These are phyloP conservation scores for Parasteatoda lunata DNA, from an alignment of 2,888 invertebrate species.

Conservation along the genomic window DNA sequence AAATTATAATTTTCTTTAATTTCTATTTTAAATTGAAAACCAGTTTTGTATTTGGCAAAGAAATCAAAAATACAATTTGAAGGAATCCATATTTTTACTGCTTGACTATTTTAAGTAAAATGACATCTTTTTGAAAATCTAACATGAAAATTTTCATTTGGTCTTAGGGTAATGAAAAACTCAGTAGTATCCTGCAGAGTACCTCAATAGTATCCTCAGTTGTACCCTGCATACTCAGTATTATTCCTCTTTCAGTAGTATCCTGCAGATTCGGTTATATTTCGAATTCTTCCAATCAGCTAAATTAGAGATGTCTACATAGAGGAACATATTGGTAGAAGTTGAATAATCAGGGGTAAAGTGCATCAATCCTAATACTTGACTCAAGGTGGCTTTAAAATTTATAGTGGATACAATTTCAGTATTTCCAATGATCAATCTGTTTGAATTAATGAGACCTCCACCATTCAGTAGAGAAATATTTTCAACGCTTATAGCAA, in stretches of 20 bases:
- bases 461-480: not conserved
- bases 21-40: too few species aligned
- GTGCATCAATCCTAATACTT: not conserved
- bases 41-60: too few species aligned
- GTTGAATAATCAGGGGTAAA: not conserved
- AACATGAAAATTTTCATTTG: too few species aligned
- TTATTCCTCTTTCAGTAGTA: not conserved
- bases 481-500: not conserved
- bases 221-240: too few species aligned
- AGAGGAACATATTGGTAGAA: not conserved
- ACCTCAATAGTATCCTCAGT: too few species aligned
- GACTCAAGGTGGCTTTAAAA: not conserved
- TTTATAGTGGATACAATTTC: not conserved
- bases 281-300: not conserved
- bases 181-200: too few species aligned
- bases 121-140: too few species aligned
- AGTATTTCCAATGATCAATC: not conserved
- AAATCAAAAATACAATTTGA: too few species aligned
- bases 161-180: too few species aligned
- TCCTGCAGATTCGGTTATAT: not conserved
- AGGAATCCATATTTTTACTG: too few species aligned
- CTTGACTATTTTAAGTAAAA: too few species aligned
- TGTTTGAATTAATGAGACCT: not conserved
- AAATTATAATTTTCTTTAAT: too few species aligned
- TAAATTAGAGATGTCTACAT: not conserved